These are phyloP conservation scores for Tetranychus cinnabarinus DNA, from an alignment of 1,140 invertebrate species.

Conservation along the genomic window DNA sequence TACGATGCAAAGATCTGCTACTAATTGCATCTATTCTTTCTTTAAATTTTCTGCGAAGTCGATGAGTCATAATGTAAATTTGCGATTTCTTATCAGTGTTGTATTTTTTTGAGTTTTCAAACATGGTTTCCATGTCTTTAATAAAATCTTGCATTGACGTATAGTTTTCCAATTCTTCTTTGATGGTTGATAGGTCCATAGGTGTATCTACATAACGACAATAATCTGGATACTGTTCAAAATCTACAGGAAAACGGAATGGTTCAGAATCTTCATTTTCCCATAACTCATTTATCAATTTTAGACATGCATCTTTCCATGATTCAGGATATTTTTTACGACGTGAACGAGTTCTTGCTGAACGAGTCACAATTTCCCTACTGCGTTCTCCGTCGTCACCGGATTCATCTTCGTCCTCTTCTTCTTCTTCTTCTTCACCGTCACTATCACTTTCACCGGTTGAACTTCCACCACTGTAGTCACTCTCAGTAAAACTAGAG, in stretches of 20 bases:
- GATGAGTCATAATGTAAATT: constrained; percentile 76
- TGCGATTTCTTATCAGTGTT: constrained; percentile 59
- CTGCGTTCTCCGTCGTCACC: background rate
- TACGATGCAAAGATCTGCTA: background rate
- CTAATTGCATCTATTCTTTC: background rate
- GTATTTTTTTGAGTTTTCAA: constrained; percentile 67
- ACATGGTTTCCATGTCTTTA: constrained; percentile 65
- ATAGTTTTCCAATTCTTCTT: constrained; percentile 54
- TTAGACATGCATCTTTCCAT: constrained; percentile 39
- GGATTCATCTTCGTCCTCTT: background rate
- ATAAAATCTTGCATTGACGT: constrained; percentile 48
- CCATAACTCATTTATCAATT: constrained; percentile 40
- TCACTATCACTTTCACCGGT: background rate
- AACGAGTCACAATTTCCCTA: background rate
- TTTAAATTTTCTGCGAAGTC: constrained; percentile 42
- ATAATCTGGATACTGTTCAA: constrained; percentile 29
- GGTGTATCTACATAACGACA: constrained; percentile 27
- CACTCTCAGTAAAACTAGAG: background rate
- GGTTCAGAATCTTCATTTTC: constrained; percentile 52
- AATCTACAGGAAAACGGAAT: constrained; percentile 38
- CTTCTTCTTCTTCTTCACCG: background rate
- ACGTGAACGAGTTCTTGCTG: background rate
- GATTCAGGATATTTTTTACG: constrained; percentile 15
- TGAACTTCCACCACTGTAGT: background rate
- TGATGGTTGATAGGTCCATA: constrained; percentile 49